Conservation (phyloP, 1,140 invertebrate species). For the Chymomyza costata region DNA sequence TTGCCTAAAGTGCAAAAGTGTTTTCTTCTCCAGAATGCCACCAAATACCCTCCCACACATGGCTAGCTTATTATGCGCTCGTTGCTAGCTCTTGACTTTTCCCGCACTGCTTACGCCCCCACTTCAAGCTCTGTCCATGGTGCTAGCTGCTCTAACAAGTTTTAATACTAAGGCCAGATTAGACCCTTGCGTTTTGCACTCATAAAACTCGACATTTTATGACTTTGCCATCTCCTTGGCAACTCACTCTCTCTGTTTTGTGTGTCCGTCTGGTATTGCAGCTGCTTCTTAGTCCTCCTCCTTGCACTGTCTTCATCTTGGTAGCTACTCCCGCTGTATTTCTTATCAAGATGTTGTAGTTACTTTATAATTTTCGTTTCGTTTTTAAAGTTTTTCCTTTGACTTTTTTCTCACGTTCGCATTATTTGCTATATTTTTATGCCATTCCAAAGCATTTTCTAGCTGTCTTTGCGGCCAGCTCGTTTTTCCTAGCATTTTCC, state of each 20-base stretch:
- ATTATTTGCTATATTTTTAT: conserved; percentile 55
- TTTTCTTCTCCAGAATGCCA: conserved; percentile 47
- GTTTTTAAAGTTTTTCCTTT: conserved; percentile 52
- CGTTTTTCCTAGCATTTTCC: conserved; percentile 10
- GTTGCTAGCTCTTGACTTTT: conserved; percentile 20
- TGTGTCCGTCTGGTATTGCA: too few species aligned
- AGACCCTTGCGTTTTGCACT: conserved; percentile 72
- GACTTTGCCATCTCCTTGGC: conserved; percentile 67
- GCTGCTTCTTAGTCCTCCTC: not conserved
- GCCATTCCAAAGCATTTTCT: conserved; percentile 12
- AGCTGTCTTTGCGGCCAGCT: conserved; percentile 22
- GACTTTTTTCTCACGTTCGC: conserved; percentile 11
- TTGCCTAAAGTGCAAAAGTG: conserved; percentile 69
- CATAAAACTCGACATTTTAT: conserved; percentile 72
- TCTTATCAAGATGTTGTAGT: conserved; percentile 71
- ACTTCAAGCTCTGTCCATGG: not conserved
- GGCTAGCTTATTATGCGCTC: conserved; percentile 62
- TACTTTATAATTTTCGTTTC: conserved; percentile 72
- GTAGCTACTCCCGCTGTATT: conserved; percentile 21
- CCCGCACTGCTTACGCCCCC: not conserved
- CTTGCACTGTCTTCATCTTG: not conserved
- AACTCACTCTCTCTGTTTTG: conserved; percentile 6
- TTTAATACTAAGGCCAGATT: conserved; percentile 71
- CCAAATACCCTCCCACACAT: conserved; percentile 28
- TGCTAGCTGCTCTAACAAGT: conserved; percentile 49